These are phyloP conservation scores for Larimichthys crocea DNA, from an alignment of 2,113 vertebrate species.

Conservation along the genomic window DNA sequence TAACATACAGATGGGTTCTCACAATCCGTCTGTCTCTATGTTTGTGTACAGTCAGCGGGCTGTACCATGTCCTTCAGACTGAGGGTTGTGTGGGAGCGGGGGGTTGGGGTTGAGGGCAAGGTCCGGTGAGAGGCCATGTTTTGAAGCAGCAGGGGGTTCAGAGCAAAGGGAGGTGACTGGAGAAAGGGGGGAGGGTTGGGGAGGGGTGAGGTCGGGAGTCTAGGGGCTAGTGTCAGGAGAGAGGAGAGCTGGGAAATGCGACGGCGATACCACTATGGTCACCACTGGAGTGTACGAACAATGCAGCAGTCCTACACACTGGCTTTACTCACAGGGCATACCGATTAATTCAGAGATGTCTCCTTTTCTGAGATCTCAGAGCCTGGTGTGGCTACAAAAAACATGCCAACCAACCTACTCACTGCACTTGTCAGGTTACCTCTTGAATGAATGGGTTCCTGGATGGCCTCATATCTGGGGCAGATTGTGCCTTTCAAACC, in stretches of 20 bases:
- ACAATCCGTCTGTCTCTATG: slow-evolving; percentile 46
- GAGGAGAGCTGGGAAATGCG: slow-evolving; percentile 76
- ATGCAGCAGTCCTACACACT: slow-evolving; percentile 6
- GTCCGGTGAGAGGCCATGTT: slow-evolving; percentile 62
- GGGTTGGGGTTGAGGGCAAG: slow-evolving; percentile 26
- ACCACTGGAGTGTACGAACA: slow-evolving; percentile 7
- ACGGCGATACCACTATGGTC: slow-evolving; percentile 39
- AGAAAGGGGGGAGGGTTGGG: slow-evolving; percentile 14
- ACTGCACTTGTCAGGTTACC: slow-evolving; percentile 41
- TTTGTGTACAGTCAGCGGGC: slow-evolving; percentile 44
- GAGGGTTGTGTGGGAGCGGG: slow-evolving; percentile 6
- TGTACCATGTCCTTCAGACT: slow-evolving; percentile 35
- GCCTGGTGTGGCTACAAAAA: slow-evolving; percentile 14
- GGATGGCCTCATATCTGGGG: slow-evolving; percentile 48
- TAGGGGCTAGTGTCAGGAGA: slow-evolving; percentile 69
- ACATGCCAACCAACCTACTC: slow-evolving; percentile 43
- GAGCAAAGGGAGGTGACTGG: slow-evolving; percentile 54
- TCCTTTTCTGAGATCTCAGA: slow-evolving; percentile 27
- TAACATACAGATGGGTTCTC: slow-evolving; percentile 74
- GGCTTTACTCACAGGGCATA: not conserved
- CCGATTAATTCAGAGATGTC: not conserved
- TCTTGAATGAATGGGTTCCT: slow-evolving; percentile 42
- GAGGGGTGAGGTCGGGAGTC: slow-evolving; percentile 24
- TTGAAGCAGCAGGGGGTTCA: slow-evolving; percentile 73
- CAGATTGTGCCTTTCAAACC: slow-evolving; percentile 43